Evolutionary conservation across 2,797 vertebrate species (phyloP), one percentile per base, ranked within the genome.

Genomic region (Neopelma chrysocephalum): DNA sequence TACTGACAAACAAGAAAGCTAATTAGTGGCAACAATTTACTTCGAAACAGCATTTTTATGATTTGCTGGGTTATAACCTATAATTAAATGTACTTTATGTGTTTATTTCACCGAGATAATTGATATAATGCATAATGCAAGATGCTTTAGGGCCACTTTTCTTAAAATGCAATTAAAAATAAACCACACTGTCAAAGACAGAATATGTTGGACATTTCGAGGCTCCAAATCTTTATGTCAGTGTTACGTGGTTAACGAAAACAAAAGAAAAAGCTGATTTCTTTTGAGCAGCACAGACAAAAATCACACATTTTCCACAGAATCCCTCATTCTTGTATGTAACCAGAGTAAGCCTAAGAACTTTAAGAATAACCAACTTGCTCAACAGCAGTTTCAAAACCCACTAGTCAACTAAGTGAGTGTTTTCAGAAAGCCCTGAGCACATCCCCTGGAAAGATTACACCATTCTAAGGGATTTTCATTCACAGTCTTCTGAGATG

Each of bases 11-110:
- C 80, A 96, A 82, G 61, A 96, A 94, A 96, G 96, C 89, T 97
- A 97, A 98, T 98, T 98, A 98, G 91, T 91, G 88, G 86, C 96
- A 97, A 97, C 94, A 94, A 97, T 97, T 98, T 98, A 95, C 85
- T 97, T 97, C 91, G 96, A 91, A 92, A 93, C 79, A 97, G 90
- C 68, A 96, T 97, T 98, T 97, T 97, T 78, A 90, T 96, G 94
- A 97, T 98, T 97, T 98, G 53, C 91, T 96, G 78, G 96, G 96
- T 97, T 97, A 97, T 89, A 94, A 97, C 96, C 97, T 96, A 87
- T 96, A 98, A 98, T 98, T 97, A 98, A 95, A 97, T 96, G 92
- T 93, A 96, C 97, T 98, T 97, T 97, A 91, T 96, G 66, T 96
- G 78, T 97, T 98, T 98, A 81, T 92, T 97, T 90, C 84, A 95